Conservation (phyloP, 2,888 invertebrate species). For the Selenia dentaria region DNA sequence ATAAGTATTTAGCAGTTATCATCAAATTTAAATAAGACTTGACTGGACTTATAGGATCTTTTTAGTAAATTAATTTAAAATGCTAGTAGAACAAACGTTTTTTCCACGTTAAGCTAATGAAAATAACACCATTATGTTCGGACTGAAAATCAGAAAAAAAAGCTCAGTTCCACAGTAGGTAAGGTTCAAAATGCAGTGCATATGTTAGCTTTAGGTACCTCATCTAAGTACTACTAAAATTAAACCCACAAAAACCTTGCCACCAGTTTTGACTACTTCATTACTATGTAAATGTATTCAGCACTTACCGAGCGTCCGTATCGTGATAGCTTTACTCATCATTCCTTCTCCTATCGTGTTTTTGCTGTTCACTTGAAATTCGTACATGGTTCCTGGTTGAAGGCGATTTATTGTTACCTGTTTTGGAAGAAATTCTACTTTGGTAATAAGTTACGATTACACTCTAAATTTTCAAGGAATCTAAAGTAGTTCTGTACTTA, state of each 20-base stretch:
- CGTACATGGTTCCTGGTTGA: conserved; percentile 95
- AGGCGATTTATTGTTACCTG: conserved; percentile 95
- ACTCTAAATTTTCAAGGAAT: too few relatives aligned
- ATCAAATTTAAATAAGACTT: too few relatives aligned
- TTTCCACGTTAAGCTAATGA: too few relatives aligned
- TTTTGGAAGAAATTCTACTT: conserved; percentile 31
- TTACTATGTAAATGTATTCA: conserved; percentile 19
- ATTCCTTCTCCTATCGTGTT: conserved; percentile 97
- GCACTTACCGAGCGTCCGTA: conserved; percentile 93
- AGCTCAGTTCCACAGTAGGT: too few relatives aligned
- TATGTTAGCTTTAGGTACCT: conserved; percentile 2
- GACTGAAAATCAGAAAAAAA: too few relatives aligned
- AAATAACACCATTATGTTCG: too few relatives aligned
- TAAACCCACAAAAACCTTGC: conserved; percentile 14
- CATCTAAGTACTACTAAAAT: conserved; percentile 5
- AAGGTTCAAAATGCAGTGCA: conserved; percentile 17
- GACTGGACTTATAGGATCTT: too few relatives aligned
- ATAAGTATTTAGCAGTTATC: too few relatives aligned
- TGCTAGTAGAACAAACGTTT: too few relatives aligned
- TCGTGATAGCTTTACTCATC: conserved; percentile 96
- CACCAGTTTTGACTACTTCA: conserved; percentile 25
- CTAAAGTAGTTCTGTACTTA: too few relatives aligned
- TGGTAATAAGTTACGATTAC: not conserved
- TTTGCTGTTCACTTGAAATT: conserved; percentile 98
- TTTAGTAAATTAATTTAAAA: too few relatives aligned